These are phyloP conservation scores for Drosophila ochracea DNA, from an alignment of 2,888 invertebrate genomes.

Conservation along the genomic window DNA sequence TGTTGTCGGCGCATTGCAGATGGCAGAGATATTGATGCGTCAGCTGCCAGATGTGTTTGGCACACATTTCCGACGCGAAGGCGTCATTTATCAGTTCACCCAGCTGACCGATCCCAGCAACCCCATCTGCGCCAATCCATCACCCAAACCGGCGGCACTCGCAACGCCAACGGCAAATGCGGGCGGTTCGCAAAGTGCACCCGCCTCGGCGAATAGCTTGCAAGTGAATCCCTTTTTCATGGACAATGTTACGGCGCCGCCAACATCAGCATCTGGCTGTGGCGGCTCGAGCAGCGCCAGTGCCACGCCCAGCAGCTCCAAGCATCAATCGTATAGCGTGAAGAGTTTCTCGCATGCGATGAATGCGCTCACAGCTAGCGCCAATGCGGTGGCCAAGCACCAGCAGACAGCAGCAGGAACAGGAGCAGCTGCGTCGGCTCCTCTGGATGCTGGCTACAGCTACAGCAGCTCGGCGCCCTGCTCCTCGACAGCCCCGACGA, in stretches of 20 bases:
- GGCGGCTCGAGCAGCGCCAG: constrained; percentile 68
- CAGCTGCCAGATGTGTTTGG: constrained; percentile 98
- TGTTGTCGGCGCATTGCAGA: constrained; percentile 98
- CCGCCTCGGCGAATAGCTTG: constrained; percentile 82
- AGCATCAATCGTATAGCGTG: constrained; percentile 82
- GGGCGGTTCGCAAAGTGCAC: constrained; percentile 82
- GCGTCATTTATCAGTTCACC: constrained; percentile 95
- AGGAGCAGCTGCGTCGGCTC: constrained; percentile 24
- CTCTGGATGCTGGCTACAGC: constrained; percentile 57
- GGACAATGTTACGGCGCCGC: constrained; percentile 62
- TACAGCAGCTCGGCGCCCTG: constrained; percentile 79
- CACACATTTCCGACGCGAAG: constrained; percentile 98
- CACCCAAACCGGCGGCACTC: constrained; percentile 85
- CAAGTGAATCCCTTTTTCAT: constrained; percentile 84
- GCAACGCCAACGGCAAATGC: constrained; percentile 65
- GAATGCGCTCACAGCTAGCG: constrained; percentile 79
- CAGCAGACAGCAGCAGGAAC: constrained; percentile 35
- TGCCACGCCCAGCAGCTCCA: constrained; percentile 82
- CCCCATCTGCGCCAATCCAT: constrained; percentile 87
- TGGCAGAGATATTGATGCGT: constrained; percentile 98
- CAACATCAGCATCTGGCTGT: constrained; percentile 5
- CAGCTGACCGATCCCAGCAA: constrained; percentile 90
- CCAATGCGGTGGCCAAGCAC: constrained; percentile 61
- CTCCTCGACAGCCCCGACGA: constrained; percentile 47
- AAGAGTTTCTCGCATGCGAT: constrained; percentile 84